phyloP scores from a whole-genome alignment of 1,140 invertebrate species.

The Pseudomyrmex concolor region DNA sequence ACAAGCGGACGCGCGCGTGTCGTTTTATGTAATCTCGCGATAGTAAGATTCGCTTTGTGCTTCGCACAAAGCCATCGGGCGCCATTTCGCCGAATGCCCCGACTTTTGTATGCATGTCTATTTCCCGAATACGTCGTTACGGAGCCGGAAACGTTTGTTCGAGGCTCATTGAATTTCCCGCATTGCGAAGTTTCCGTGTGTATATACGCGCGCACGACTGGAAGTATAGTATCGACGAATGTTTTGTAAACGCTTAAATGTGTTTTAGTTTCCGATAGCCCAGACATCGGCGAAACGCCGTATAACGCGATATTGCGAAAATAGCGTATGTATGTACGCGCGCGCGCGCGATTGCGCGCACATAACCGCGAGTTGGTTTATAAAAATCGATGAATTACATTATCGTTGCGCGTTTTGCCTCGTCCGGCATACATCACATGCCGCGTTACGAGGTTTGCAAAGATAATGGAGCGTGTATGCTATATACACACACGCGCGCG shows the following conservation, averaged over 20 bases:
- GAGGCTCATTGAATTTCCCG: slow-evolving; percentile 72
- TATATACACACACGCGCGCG: too few relatives aligned
- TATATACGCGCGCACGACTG: slow-evolving; percentile 13
- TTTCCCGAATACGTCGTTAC: slow-evolving; percentile 69
- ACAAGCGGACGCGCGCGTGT: slow-evolving; percentile 68
- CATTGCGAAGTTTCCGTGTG: slow-evolving; percentile 52
- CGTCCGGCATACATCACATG: too few relatives aligned
- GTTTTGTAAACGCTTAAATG: slow-evolving; percentile 44
- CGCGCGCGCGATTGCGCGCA: neutral
- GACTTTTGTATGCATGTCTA: slow-evolving; percentile 67
- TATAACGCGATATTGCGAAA: neutral
- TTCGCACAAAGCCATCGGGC: slow-evolving; percentile 57
- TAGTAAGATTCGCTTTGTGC: slow-evolving; percentile 64
- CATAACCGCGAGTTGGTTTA: neutral
- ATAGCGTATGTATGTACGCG: neutral
- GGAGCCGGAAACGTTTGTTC: slow-evolving; percentile 70
- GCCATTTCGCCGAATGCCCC: slow-evolving; percentile 62
- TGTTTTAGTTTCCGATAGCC: slow-evolving; percentile 32
- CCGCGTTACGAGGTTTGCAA: neutral
- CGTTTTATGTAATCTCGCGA: slow-evolving; percentile 69
- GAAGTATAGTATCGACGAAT: slow-evolving; percentile 53
- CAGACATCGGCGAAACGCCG: neutral
- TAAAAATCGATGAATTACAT: neutral
- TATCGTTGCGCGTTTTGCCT: neutral
- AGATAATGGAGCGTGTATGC: slow-evolving; percentile 7